Conservation (phyloP, 1,140 invertebrate genomes). For the Drosophila willistoni region DNA sequence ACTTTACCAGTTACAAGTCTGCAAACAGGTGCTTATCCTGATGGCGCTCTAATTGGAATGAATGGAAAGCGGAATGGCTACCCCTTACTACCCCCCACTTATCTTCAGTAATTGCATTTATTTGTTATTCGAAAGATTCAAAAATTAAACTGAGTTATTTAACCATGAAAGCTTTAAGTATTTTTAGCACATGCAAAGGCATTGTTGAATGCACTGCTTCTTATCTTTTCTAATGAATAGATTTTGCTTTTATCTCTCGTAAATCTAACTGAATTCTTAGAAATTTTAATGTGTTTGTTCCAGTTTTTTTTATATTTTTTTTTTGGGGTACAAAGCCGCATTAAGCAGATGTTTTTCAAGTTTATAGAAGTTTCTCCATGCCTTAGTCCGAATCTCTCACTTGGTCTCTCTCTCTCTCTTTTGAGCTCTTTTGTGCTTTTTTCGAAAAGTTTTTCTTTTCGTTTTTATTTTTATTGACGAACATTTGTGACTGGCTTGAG, state of each 20-base stretch:
- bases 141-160: too few relatives aligned
- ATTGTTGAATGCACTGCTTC: neutral
- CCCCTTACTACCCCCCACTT: too few relatives aligned
- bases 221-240: neutral
- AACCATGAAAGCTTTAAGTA: too few relatives aligned
- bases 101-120: too few relatives aligned
- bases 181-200: too few relatives aligned
- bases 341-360: constrained; percentile 13
- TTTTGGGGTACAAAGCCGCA: neutral
- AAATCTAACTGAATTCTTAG: neutral
- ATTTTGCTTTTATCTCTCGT: neutral
- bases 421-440: constrained; percentile 10
- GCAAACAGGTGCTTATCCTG: neutral
- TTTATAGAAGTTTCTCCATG: constrained; percentile 2
- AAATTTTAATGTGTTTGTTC: constrained; percentile 10
- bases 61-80: too few relatives aligned
- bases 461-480: constrained; percentile 37
- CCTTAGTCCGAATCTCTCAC: neutral
- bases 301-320: neutral
- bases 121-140: too few relatives aligned
- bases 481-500: constrained; percentile 2
- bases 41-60: neutral
- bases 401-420: neutral
- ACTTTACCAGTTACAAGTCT: neutral
- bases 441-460: constrained; percentile 34